Conservation (phyloP, 2,888 invertebrate species). For the Clepsis dumicolana region DNA sequence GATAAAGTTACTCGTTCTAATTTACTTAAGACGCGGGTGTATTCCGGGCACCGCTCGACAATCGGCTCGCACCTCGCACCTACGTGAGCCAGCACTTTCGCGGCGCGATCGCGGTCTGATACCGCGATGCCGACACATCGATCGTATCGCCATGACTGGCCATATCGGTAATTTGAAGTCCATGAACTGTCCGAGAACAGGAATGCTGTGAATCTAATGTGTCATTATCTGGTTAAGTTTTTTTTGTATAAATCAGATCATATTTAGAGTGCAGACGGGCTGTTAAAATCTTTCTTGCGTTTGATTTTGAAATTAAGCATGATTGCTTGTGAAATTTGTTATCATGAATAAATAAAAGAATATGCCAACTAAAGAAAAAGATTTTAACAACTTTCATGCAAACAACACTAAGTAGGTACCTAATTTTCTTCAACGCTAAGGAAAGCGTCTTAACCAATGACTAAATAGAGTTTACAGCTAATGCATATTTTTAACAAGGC, state of each 20-base stretch:
- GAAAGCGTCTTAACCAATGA: neutral
- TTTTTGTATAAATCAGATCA: neutral
- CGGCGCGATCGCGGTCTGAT: conserved; percentile 83
- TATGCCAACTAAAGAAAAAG: too few species aligned
- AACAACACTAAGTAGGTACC: too few species aligned
- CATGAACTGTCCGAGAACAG: conserved; percentile 77
- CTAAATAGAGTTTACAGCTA: conserved; percentile 24
- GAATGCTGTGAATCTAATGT: conserved; percentile 66
- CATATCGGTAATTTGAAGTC: conserved; percentile 74
- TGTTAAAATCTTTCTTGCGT: neutral
- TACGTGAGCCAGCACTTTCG: conserved; percentile 80
- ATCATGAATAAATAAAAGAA: too few species aligned
- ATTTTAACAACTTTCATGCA: too few species aligned
- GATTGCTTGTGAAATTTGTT: too few species aligned
- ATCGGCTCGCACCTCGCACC: conserved; percentile 66
- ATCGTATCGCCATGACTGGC: conserved; percentile 82
- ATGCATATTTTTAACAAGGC: conserved; percentile 20
- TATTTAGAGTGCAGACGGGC: neutral
- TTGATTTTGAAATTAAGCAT: neutral
- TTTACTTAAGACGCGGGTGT: conserved; percentile 56
- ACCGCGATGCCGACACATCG: conserved; percentile 74
- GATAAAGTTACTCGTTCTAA: conserved; percentile 16
- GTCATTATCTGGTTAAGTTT: conserved; percentile 70
- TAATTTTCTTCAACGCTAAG: neutral
- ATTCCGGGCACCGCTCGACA: conserved; percentile 66